Evolutionary conservation across 1,140 invertebrate genomes (phyloP).

Genomic region (Aphelenchoides besseyi): DNA sequence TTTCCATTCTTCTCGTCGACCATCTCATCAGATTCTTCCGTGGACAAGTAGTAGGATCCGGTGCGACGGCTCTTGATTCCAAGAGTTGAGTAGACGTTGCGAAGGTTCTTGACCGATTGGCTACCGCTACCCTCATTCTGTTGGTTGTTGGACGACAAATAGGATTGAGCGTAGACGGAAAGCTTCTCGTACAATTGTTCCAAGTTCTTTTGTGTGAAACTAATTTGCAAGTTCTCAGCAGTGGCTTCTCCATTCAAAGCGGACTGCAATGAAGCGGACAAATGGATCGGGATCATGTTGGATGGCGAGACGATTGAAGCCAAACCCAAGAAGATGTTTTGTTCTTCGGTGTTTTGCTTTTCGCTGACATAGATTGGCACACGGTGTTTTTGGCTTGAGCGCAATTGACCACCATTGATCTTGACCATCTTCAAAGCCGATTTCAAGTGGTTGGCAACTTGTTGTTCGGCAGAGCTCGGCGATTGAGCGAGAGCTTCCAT

Average conservation of each 20-base stretch:
- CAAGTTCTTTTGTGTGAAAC: conserved; percentile 35
- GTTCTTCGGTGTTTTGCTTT: conserved; percentile 18
- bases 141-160: background rate
- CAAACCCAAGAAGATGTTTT: conserved; percentile 35
- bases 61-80: conserved; percentile 36
- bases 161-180: conserved; percentile 14
- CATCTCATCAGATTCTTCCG: background rate
- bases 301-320: conserved; percentile 33
- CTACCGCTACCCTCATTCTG: conserved; percentile 21
- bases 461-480: conserved; percentile 26
- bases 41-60: conserved; percentile 20
- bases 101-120: conserved; percentile 6
- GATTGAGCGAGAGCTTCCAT: conserved; percentile 42
- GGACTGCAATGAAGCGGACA: conserved; percentile 29
- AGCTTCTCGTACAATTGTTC: conserved; percentile 40
- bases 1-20: conserved; percentile 13
- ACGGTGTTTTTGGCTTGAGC: conserved; percentile 24
- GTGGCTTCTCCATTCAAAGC: conserved; percentile 36
- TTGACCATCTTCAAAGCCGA: conserved; percentile 42
- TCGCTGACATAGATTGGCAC: conserved; percentile 38
- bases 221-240: conserved; percentile 25
- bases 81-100: conserved; percentile 17
- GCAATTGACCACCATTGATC: conserved; percentile 35
- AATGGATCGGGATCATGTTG: conserved; percentile 37
- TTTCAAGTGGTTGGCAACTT: conserved; percentile 43